Evolutionary conservation across 1,140 invertebrate species (phyloP), one percentile per base, ranked within the genome.

Genomic region (Caenorhabditis brenneri): DNA sequence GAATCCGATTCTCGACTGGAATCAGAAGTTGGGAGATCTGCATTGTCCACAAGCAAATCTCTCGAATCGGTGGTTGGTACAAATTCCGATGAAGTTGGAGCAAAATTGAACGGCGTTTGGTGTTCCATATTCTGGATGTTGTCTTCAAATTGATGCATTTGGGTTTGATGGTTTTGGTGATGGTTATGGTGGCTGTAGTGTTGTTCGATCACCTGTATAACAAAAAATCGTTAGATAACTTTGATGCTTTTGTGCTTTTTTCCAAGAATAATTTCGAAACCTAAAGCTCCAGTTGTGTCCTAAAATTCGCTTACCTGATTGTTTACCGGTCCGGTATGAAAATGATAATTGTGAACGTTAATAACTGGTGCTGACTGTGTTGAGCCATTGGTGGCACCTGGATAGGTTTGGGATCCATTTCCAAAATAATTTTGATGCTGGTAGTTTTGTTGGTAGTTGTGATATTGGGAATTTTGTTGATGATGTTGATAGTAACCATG

Each of bases 131-230:
- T 24, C 16, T 24, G 65, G 42, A 74, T 39, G 31, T 74, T 74
- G 2, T 74, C 36, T 15, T 39, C 65, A 10, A 55, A 55, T 27
- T 55, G 53, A n/a, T 16, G 15, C 49, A 51, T 51, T 51, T 51
- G 49, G 49, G 15, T 16, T n/a, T 16, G 49, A 15, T 36, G 27
- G 27, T 1, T 29, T 58, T 29, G 33, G 3, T 39, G 65, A 15
- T 74, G 65, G 10, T 74, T 74, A 42, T 74, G 65, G 33, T 74
- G 65, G 36, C 22, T 74, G 65, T 74, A 74, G 65, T 74, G 65
- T n/a, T 74, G 65, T 15, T 74, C 65, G 19, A 74, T 74, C 39
- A 42, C 39, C 39, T 42, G 5, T 42, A 42, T 5, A 42, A 42
- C 39, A 42, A 42, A n/a, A n/a, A n/a, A n/a, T n/a, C n/a, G n/a